Base-by-base conservation (phyloP, 2,797 vertebrate genomes). In the Esox masquinongy region DNA sequence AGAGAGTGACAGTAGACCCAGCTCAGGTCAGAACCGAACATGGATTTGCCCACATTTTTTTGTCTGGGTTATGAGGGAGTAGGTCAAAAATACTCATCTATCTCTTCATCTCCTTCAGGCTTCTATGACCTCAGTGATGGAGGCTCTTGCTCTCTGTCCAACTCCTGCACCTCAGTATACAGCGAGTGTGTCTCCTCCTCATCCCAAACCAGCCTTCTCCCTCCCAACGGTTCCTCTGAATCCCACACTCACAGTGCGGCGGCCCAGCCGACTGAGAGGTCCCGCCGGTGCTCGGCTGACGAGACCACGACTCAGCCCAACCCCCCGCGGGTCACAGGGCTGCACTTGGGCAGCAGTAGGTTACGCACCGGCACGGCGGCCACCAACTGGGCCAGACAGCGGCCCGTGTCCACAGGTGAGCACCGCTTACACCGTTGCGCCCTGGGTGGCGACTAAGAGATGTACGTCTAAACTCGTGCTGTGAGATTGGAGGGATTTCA, bases 41-140 rank as follows among this genome's bases (percentile, higher is more conserved):
- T 22, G 22, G 9, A 61, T 22, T 61, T 61, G n/a, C 3, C 53
- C 15, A 49, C 63, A 67, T 73, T 73, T 63, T 0, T 61, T n/a
- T 19, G 34, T 63, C 0, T 0, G 26, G 1, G 49, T 19, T 77
- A 19, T 53, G 50, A 53, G 17, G 15, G 50, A 36, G 26, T 22
- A 8, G 11, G 12, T 9, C 24, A 70, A 8, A 31, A 49, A 31
- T 1, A 31, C 29, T 3, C 2, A 43, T 4, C 43, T 14, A 9
- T 70, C 15, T 75, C 43, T 15, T 73, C 9, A 67, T 79, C 16
- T n/a, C 39, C 51, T 75, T 9, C 87, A 99, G 98, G 97, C 50
- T 99, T 99, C 89, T 99, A 96, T 5, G 98, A 99, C 83, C 94
- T 99, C 75, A 99, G 98, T 0, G 98, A 99, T 0, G 95, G 92